Conservation (phyloP, 1,140 invertebrate genomes). For the Campoletis sonorensis region DNA sequence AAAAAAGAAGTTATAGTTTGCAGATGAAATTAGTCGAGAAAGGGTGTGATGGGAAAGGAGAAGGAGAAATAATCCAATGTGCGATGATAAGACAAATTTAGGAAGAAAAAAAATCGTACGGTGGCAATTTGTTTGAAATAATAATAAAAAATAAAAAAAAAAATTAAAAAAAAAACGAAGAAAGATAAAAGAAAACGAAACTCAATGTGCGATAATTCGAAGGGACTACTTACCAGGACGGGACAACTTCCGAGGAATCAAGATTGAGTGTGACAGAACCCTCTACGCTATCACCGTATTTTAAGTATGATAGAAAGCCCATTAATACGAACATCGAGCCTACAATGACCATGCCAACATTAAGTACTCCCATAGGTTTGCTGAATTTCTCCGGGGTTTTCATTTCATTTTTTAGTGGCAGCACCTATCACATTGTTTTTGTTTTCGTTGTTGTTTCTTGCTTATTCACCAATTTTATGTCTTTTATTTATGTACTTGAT, state of each 20-base stretch:
- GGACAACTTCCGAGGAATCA: constrained; percentile 72
- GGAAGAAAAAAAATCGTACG: too few relatives aligned
- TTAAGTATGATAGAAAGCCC: constrained; percentile 91
- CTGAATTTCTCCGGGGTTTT: constrained; percentile 86
- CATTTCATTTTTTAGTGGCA: constrained; percentile 95
- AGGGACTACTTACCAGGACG: constrained; percentile 75
- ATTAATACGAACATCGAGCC: constrained; percentile 85
- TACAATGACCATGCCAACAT: constrained; percentile 89
- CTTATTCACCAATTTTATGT: constrained; percentile 34
- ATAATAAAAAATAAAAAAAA: neutral
- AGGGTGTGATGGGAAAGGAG: too few relatives aligned
- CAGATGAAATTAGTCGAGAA: too few relatives aligned
- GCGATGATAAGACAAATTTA: too few relatives aligned
- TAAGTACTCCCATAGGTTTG: constrained; percentile 87
- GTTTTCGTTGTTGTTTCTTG: constrained; percentile 46
- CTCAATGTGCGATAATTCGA: constrained; percentile 23
- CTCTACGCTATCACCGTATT: constrained; percentile 84
- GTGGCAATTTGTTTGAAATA: too few relatives aligned
- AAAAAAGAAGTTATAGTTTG: too few relatives aligned
- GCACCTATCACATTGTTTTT: constrained; percentile 78
- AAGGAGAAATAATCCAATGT: too few relatives aligned
- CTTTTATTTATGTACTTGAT: constrained; percentile 1
- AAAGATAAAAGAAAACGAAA: constrained; percentile 32
- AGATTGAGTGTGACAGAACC: constrained; percentile 88
- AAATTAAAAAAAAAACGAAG: neutral